Conservation (phyloP, 2,888 invertebrate genomes). For the Cheilosia pagana region DNA sequence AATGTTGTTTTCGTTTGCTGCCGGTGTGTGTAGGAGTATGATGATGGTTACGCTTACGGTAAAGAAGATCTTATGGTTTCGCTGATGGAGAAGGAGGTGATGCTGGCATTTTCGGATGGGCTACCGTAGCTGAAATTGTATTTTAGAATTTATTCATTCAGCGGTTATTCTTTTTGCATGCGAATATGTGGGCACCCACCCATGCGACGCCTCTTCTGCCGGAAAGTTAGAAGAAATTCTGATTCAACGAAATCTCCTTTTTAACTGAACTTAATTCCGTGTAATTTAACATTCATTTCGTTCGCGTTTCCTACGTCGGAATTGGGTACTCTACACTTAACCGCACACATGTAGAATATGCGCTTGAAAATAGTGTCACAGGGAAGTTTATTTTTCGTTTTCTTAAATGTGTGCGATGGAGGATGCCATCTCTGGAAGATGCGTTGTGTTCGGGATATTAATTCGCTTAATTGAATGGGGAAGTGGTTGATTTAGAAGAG, state of each 20-base stretch:
- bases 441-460: conserved; percentile 41
- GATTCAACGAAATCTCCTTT: conserved; percentile 66
- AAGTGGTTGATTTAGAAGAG: conserved; percentile 19
- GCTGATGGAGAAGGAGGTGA: conserved; percentile 6
- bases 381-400: not conserved
- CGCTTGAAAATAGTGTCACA: conserved; percentile 24
- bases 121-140: conserved; percentile 64
- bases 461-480: conserved; percentile 59
- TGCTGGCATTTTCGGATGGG: conserved; percentile 37
- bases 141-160: conserved; percentile 62
- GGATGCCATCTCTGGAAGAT: conserved; percentile 20
- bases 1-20: conserved; percentile 62
- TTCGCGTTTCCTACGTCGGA: conserved; percentile 31
- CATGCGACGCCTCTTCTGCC: conserved; percentile 9
- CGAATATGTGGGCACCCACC: not conserved
- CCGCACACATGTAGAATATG: conserved; percentile 13
- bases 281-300: conserved; percentile 72
- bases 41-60: not conserved
- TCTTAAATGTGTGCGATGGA: not conserved
- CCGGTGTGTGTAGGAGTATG: conserved; percentile 4
- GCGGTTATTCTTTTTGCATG: conserved; percentile 23
- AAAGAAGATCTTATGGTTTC: conserved; percentile 5
- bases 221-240: conserved; percentile 33
- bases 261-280: conserved; percentile 73
- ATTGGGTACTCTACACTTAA: conserved; percentile 51